These are phyloP conservation scores for Myathropa florea DNA, from an alignment of 2,888 invertebrate species.

Conservation along the genomic window DNA sequence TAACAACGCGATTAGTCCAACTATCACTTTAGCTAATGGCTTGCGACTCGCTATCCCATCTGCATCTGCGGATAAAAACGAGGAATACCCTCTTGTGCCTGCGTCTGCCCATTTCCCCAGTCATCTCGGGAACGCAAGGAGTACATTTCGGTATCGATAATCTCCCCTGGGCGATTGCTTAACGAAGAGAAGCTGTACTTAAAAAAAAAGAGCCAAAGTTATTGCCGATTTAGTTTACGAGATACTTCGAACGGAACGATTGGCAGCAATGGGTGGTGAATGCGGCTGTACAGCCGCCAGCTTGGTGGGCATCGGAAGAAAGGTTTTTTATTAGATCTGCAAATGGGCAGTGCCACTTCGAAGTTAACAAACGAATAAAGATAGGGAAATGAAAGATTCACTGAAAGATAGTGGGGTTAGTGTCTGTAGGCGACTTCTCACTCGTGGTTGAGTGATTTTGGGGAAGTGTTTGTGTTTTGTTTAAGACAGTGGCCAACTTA, in stretches of 20 bases:
- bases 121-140: background rate
- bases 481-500: too few species aligned
- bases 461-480: too few species aligned
- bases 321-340: background rate
- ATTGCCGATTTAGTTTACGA: background rate
- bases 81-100: background rate
- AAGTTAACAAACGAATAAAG: background rate
- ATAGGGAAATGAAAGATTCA: background rate
- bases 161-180: background rate
- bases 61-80: background rate
- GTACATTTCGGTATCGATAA: background rate
- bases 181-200: background rate
- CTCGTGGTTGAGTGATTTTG: too few species aligned
- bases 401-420: background rate
- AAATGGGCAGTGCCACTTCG: background rate
- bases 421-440: too few species aligned
- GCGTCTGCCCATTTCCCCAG: background rate
- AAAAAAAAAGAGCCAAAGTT: background rate
- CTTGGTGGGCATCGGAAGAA: background rate
- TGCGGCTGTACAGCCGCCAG: too few species aligned
- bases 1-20: background rate
- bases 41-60: background rate
- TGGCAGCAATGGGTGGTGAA: background rate
- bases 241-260: background rate
- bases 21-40: background rate